Conservation (phyloP, 1,140 invertebrate genomes). For the Trachelipus rathkii region DNA sequence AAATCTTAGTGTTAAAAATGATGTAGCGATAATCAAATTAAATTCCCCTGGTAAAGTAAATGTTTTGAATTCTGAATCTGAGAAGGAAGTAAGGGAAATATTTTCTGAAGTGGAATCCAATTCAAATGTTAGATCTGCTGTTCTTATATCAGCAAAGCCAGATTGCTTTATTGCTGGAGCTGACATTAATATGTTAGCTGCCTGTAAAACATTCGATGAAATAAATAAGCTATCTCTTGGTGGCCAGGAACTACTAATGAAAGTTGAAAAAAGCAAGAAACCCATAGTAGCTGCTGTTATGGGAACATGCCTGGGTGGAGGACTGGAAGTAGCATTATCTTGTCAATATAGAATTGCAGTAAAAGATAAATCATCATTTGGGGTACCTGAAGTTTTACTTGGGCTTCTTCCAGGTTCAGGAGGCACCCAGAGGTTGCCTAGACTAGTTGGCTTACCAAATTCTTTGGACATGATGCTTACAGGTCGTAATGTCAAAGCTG, state of each 20-base stretch:
- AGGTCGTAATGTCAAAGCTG: slow-evolving; percentile 80
- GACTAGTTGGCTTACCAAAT: slow-evolving; percentile 70
- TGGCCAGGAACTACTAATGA: slow-evolving; percentile 64
- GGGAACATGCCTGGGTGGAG: slow-evolving; percentile 92
- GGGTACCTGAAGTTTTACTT: slow-evolving; percentile 90
- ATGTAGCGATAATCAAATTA: background rate
- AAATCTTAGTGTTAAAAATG: background rate
- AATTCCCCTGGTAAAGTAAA: slow-evolving; percentile 72
- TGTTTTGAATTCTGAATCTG: slow-evolving; percentile 71
- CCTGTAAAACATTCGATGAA: slow-evolving; percentile 73
- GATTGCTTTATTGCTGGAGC: slow-evolving; percentile 96
- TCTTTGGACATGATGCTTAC: slow-evolving; percentile 89
- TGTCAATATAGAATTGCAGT: slow-evolving; percentile 71
- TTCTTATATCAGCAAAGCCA: slow-evolving; percentile 91
- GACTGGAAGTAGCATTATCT: slow-evolving; percentile 69
- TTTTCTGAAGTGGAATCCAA: slow-evolving; percentile 71
- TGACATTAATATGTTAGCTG: slow-evolving; percentile 72
- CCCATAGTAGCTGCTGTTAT: slow-evolving; percentile 95
- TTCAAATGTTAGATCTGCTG: slow-evolving; percentile 71
- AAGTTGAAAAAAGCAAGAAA: slow-evolving; percentile 78
- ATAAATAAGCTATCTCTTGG: slow-evolving; percentile 64
- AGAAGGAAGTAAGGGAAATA: slow-evolving; percentile 66
- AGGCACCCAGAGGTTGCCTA: slow-evolving; percentile 87
- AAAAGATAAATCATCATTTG: slow-evolving; percentile 86
- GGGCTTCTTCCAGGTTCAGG: slow-evolving; percentile 92